Conservation (phyloP, 2,888 invertebrate species). For the Tenthredo amoena region DNA sequence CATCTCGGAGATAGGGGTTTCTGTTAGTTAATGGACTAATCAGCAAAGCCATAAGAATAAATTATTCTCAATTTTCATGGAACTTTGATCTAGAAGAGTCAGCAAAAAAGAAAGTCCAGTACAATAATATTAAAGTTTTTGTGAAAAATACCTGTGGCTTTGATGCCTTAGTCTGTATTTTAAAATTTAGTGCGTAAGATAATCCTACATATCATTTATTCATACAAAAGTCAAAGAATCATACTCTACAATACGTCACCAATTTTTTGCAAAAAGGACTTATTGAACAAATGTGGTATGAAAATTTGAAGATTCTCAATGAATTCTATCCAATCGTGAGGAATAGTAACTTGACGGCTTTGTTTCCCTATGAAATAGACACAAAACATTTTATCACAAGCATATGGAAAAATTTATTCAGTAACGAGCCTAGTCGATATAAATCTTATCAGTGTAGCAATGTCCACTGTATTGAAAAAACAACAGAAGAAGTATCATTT, state of each 20-base stretch:
- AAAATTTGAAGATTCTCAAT: constrained; percentile 44
- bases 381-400: constrained; percentile 37
- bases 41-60: constrained; percentile 30
- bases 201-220: constrained; percentile 33
- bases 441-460: constrained; percentile 27
- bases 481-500: constrained; percentile 34
- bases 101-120: not conserved
- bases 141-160: constrained; percentile 52
- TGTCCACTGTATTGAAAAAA: constrained; percentile 38
- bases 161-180: constrained; percentile 47
- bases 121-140: constrained; percentile 28
- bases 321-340: constrained; percentile 30
- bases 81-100: constrained; percentile 28
- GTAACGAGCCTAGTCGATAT: constrained; percentile 16
- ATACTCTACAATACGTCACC: constrained; percentile 13
- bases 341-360: not conserved
- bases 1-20: constrained; percentile 23
- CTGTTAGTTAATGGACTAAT: constrained; percentile 44
- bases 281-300: constrained; percentile 38
- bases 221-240: constrained; percentile 35
- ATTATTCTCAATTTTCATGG: constrained; percentile 43
- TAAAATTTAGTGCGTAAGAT: constrained; percentile 48
- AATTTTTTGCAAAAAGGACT: constrained; percentile 39
- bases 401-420: constrained; percentile 33
- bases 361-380: constrained; percentile 35